Conservation (phyloP, 2,888 invertebrate species). For the Nomada fucata region DNA sequence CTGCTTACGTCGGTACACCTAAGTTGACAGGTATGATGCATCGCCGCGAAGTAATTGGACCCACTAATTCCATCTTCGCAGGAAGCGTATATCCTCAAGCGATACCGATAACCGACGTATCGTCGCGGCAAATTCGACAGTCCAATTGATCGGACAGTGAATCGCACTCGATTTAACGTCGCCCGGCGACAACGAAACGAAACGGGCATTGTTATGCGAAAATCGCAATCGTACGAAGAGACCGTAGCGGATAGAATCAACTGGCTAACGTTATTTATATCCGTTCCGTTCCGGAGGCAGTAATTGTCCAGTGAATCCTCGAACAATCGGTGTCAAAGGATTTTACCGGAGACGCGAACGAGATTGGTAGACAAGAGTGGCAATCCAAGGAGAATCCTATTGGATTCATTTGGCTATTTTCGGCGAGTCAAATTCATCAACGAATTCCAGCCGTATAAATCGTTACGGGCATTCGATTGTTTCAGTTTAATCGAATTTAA, state of each 20-base stretch:
- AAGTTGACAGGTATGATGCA: constrained; percentile 55
- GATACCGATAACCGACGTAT: constrained; percentile 55
- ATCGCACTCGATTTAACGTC: constrained; percentile 65
- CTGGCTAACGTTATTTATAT: constrained; percentile 23
- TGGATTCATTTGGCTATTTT: neutral
- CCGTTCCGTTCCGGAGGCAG: neutral
- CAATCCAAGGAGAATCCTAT: neutral
- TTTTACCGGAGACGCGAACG: neutral
- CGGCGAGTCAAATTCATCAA: too few species aligned
- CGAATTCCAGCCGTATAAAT: too few species aligned
- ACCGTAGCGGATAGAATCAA: constrained; percentile 5
- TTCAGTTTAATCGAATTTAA: too few species aligned
- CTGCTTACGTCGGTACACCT: constrained; percentile 56
- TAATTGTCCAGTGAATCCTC: neutral
- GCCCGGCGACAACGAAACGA: constrained; percentile 31
- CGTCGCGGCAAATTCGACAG: constrained; percentile 58
- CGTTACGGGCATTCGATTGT: too few species aligned
- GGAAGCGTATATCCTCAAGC: constrained; percentile 54
- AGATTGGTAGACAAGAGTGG: neutral
- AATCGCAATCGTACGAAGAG: constrained; percentile 49
- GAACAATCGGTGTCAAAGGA: neutral
- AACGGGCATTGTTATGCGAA: constrained; percentile 27
- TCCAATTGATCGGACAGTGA: constrained; percentile 65
- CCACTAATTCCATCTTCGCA: constrained; percentile 64
- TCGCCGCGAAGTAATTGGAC: constrained; percentile 60